phyloP scores from a whole-genome alignment of 2,113 vertebrate species.

The Ctenodactylus gundi region DNA sequence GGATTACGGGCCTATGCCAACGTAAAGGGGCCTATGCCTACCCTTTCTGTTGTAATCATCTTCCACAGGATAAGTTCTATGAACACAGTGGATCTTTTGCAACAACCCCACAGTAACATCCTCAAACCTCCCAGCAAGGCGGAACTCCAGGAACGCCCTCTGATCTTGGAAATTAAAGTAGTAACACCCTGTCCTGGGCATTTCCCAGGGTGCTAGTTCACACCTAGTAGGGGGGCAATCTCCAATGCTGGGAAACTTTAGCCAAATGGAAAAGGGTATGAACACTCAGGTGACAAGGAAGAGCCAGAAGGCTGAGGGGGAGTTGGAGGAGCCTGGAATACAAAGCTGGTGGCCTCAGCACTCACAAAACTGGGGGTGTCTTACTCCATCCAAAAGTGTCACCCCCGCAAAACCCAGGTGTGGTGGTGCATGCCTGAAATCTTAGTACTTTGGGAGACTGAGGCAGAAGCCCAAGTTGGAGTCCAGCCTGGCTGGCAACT shows the following conservation, averaged over 20 bases:
- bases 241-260: conserved; percentile 2
- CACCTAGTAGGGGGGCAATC: background rate
- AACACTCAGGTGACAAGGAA: background rate
- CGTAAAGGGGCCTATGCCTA: too few relatives aligned
- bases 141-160: background rate
- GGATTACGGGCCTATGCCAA: too few relatives aligned
- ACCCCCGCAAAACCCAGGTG: background rate
- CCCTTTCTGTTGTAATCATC: background rate
- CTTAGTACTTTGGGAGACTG: background rate
- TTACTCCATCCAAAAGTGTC: background rate
- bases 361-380: background rate
- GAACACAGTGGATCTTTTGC: background rate
- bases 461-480: background rate
- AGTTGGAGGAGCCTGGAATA: background rate
- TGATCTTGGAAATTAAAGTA: background rate
- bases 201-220: background rate
- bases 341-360: background rate
- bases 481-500: background rate
- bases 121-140: background rate
- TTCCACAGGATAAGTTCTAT: background rate
- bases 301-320: background rate
- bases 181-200: background rate
- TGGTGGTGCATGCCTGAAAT: background rate
- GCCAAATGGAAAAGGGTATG: background rate
- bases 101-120: background rate